Conservation (phyloP, 2,797 vertebrate genomes). For the Leptatherina wallacei region DNA sequence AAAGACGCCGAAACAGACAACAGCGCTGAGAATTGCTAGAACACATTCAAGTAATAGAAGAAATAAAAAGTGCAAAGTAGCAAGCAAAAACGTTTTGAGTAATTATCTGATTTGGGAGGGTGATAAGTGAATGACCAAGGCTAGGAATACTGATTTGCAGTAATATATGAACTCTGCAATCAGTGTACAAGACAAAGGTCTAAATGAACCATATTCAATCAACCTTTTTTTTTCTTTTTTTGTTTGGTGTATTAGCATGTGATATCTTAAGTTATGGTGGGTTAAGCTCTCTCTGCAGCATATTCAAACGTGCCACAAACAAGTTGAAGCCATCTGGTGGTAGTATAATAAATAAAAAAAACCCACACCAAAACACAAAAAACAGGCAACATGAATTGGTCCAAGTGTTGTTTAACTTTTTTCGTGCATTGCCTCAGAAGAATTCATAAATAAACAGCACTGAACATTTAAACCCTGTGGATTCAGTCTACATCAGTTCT, state of each 20-base stretch:
- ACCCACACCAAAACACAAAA: no score
- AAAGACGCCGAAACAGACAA: background rate
- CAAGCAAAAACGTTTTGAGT: background rate
- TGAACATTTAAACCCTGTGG: background rate
- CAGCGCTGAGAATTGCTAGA: background rate
- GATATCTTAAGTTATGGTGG: background rate
- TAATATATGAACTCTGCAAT: background rate
- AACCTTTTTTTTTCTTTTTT: no score
- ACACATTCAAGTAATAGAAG: background rate
- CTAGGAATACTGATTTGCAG: background rate
- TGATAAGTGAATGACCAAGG: background rate
- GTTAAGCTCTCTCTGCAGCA: background rate
- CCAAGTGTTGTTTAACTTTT: background rate
- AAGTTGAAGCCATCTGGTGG: constrained; percentile 19
- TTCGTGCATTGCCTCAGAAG: background rate
- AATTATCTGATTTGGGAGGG: background rate
- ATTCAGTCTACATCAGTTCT: background rate
- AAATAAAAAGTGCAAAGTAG: background rate
- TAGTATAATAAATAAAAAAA: background rate
- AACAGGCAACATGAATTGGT: no score
- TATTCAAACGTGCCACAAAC: constrained; percentile 17
- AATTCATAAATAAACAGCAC: background rate
- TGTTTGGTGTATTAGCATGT: background rate
- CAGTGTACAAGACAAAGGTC: background rate
- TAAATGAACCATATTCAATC: background rate